Evolutionary conservation across 2,113 vertebrate species (phyloP).

Genomic region (Dipodomys ordii): DNA sequence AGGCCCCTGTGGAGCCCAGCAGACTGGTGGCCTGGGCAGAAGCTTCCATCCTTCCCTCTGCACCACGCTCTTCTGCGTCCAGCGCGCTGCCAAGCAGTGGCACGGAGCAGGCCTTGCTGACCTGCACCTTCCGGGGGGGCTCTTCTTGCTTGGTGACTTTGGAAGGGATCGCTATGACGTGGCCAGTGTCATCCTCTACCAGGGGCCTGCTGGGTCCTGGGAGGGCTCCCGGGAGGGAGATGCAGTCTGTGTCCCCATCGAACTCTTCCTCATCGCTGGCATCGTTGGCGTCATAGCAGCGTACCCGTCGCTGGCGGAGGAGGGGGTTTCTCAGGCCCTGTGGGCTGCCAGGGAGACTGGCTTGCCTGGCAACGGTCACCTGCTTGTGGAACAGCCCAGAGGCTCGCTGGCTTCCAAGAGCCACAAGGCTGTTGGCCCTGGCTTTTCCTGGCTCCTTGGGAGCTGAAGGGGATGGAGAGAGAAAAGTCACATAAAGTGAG

Average conservation of each 20-base stretch:
- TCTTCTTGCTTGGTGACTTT: constrained; percentile 84
- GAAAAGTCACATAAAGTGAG: constrained; percentile 23
- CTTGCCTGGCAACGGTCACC: constrained; percentile 83
- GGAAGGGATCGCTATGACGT: constrained; percentile 76
- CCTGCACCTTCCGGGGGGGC: constrained; percentile 75
- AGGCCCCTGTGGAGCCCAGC: constrained; percentile 76
- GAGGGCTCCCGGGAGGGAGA: constrained; percentile 79
- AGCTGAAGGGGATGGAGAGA: constrained; percentile 60
- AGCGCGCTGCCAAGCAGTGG: constrained; percentile 79
- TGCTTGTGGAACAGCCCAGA: constrained; percentile 82
- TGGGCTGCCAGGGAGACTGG: constrained; percentile 88
- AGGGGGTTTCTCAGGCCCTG: constrained; percentile 91
- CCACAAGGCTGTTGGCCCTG: constrained; percentile 81
- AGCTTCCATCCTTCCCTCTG: constrained; percentile 79
- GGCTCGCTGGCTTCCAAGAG: constrained; percentile 73
- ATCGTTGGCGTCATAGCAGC: constrained; percentile 89
- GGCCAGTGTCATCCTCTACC: constrained; percentile 76
- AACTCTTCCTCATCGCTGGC: constrained; percentile 88
- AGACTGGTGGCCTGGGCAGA: constrained; percentile 84
- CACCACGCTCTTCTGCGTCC: constrained; percentile 75
- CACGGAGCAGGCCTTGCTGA: constrained; percentile 81
- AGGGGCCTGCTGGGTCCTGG: constrained; percentile 69
- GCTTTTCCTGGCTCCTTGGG: constrained; percentile 82
- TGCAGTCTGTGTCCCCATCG: constrained; percentile 62
- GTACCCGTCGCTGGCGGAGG: constrained; percentile 90